Conservation (phyloP, 2,888 invertebrate genomes). For the Hyposoter didymator region DNA sequence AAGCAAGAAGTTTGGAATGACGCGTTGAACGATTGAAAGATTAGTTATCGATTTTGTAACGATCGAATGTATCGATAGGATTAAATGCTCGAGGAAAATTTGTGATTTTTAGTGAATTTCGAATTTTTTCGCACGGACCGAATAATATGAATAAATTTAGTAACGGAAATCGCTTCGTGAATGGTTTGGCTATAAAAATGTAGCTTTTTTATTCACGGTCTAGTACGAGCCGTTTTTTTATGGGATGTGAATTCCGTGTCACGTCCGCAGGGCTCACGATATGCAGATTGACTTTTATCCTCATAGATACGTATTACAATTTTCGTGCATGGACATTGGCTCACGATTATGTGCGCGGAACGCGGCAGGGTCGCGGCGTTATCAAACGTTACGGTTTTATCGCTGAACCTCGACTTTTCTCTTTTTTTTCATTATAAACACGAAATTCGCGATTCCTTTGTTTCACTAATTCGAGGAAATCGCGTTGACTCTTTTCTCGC, state of each 20-base stretch:
- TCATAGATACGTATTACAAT: not conserved
- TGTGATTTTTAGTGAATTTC: not conserved
- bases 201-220: not conserved
- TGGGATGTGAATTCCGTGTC: not conserved
- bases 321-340: not conserved
- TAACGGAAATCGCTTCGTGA: not conserved
- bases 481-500: not conserved
- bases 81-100: not conserved
- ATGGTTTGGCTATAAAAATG: not conserved
- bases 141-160: not conserved
- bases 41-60: not conserved
- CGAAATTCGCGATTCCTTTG: conserved; percentile 19
- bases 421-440: not conserved
- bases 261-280: not conserved
- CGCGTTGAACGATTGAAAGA: not conserved
- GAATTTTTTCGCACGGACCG: not conserved
- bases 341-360: conserved; percentile 15
- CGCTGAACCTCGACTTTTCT: not conserved
- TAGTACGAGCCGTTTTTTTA: not conserved
- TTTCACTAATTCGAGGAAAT: conserved; percentile 13
- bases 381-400: not conserved
- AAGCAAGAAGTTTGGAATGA: not conserved
- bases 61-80: not conserved
- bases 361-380: conserved; percentile 50
- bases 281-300: conserved; percentile 9